Conservation (phyloP, 2,797 vertebrate species). For the Diplodus sargus region DNA sequence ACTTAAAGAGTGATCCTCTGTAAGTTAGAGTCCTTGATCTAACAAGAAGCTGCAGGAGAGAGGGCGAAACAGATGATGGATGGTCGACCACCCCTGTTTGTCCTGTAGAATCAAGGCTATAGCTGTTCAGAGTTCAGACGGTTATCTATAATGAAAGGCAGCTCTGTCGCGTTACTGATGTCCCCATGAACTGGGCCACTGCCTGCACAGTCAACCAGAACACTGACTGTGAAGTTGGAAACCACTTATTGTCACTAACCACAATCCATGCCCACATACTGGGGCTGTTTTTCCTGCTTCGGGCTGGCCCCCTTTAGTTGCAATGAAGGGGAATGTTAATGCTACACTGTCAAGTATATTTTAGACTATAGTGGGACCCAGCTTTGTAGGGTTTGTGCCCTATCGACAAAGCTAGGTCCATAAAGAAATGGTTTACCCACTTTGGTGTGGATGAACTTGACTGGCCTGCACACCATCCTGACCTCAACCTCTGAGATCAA, state of each 20-base stretch:
- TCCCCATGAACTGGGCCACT: not conserved
- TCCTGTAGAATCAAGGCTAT: not conserved
- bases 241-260: not conserved
- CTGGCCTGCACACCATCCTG: not conserved
- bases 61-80: not conserved
- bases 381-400: not conserved
- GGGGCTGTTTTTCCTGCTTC: not conserved
- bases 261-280: not conserved
- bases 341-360: not conserved
- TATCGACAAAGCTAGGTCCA: not conserved
- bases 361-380: not conserved
- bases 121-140: not conserved
- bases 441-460: not conserved
- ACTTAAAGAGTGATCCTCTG: not conserved
- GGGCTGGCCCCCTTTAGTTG: not conserved
- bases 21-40: not conserved
- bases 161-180: not conserved
- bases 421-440: not conserved
- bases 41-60: not conserved
- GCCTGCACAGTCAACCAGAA: conserved; percentile 12
- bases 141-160: conserved; percentile 27
- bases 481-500: not conserved
- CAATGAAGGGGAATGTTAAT: not conserved
- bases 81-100: not conserved
- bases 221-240: not conserved